Evolutionary conservation across 1,140 invertebrate genomes (phyloP), one percentile per base, ranked within the genome.

Genomic region (Ceratosolen fusciceps): DNA sequence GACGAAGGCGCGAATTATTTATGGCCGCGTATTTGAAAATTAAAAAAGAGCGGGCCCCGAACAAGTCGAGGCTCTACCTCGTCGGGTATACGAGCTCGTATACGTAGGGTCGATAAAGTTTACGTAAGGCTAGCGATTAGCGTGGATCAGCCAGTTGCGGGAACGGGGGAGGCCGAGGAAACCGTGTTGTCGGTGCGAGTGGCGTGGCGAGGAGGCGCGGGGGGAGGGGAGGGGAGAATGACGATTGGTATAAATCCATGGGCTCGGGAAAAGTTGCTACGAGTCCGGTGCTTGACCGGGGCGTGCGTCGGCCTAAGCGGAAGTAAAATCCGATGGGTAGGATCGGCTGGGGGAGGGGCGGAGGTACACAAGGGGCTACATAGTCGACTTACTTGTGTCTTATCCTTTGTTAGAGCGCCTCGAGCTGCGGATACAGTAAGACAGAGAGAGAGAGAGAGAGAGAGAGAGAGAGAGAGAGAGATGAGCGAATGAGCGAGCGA

Each of bases 331-430:
- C 19, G n/a, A 2, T 24, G 8, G 56, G 56, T 3, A 19, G 29
- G 31, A 34, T 1, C 0, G 47, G 24, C 2, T 2, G 49, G 29
- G 3, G 29, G 2, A 58, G 31, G 21, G 8, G 37, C 16, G 8
- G 31, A 29, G 71, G 9, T 21, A 60, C 56, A 74, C 54, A 26
- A 43, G 12, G 37, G 5, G 24, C 1, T 34, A 37, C 31, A 37
- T 31, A 65, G 16, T 21, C 26, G 60, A 9, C 8, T 19, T 37
- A 0, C 19, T 14, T 65, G n/a, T n/a, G n/a, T 2, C 7, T 65
- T n/a, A 37, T 37, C 37, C 72, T 74, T 74, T 74, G 72, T 74
- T 74, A 56, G 54, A 9, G n/a, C 37, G 56, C 34, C 37, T 24
- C 54, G 72, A 39, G 37, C 34, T n/a, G n/a, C n/a, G n/a, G n/a